Evolutionary conservation across 2,888 invertebrate genomes (phyloP).

Genomic region (Sipha maydis): DNA sequence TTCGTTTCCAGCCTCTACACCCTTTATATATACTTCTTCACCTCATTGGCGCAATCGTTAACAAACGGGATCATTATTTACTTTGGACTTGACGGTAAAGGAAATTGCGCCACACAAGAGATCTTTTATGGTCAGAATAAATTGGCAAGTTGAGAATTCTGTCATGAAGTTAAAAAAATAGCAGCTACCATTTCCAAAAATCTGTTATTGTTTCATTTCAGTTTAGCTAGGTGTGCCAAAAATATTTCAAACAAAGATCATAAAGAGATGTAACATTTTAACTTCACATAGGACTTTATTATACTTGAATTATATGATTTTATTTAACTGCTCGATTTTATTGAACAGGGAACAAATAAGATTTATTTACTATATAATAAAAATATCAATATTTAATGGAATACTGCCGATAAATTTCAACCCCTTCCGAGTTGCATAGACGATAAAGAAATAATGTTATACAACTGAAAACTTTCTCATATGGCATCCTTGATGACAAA

Average conservation of each 20-base stretch:
- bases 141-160: constrained; percentile 39
- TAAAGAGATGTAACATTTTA: background rate
- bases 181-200: background rate
- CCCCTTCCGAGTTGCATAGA: no score
- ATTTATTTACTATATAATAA: no score
- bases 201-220: background rate
- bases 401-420: no score
- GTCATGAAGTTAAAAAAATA: constrained; percentile 8
- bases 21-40: background rate
- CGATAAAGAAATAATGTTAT: no score
- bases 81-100: constrained; percentile 58
- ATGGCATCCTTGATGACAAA: no score
- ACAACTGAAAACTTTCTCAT: no score
- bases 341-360: no score
- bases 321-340: no score
- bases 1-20: constrained; percentile 16
- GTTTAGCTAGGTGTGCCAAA: background rate
- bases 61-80: constrained; percentile 58
- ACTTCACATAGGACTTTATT: background rate
- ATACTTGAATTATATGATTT: background rate
- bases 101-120: constrained; percentile 49
- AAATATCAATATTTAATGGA: no score
- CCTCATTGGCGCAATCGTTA: constrained; percentile 53
- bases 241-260: background rate
- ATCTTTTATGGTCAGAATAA: constrained; percentile 60